A percentile compares a stretch with the other conserved stretches of the same genome.
Evolutionary conservation across 2,888 invertebrate species (phyloP).

Genomic region (Tenthredo amoena): DNA sequence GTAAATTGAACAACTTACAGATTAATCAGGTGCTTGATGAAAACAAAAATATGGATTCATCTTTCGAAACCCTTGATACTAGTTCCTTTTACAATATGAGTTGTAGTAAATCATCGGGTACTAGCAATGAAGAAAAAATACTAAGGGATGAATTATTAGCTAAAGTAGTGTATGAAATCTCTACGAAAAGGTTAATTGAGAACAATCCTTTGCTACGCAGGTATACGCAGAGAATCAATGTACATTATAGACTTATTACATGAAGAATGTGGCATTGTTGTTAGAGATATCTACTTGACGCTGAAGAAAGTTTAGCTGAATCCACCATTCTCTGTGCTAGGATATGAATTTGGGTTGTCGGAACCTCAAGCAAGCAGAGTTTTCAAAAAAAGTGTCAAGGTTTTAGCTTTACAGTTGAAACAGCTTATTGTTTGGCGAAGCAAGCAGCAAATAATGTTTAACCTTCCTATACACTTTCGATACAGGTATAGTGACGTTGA

Average conservation of each 20-base stretch:
- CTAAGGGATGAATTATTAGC: background rate
- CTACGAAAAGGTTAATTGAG: conserved; percentile 50
- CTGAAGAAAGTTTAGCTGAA: conserved; percentile 53
- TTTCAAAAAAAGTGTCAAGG: conserved; percentile 39
- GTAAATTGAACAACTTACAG: background rate
- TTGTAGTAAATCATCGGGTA: background rate
- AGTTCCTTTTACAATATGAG: conserved; percentile 27
- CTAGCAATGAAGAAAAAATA: conserved; percentile 15
- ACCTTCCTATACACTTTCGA: conserved; percentile 40
- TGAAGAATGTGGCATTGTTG: conserved; percentile 33
- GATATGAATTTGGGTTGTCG: conserved; percentile 53
- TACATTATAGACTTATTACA: conserved; percentile 49
- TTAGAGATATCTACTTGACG: conserved; percentile 44
- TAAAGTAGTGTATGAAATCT: conserved; percentile 18
- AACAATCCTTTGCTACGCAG: conserved; percentile 51
- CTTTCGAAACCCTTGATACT: conserved; percentile 28
- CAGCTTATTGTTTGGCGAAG: conserved; percentile 52
- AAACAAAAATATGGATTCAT: background rate
- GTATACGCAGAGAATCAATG: conserved; percentile 51
- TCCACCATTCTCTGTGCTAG: conserved; percentile 41
- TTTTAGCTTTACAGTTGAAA: conserved; percentile 37
- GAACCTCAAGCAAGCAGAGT: conserved; percentile 47
- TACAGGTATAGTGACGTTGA: conserved; percentile 26
- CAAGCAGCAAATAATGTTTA: conserved; percentile 35
- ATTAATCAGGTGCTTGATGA: background rate